A percentile compares a stretch with the other conserved stretches of the same genome.
These are phyloP conservation scores for Cyclura pinguis DNA, from an alignment of 2,797 vertebrate species.

Conservation along the genomic window DNA sequence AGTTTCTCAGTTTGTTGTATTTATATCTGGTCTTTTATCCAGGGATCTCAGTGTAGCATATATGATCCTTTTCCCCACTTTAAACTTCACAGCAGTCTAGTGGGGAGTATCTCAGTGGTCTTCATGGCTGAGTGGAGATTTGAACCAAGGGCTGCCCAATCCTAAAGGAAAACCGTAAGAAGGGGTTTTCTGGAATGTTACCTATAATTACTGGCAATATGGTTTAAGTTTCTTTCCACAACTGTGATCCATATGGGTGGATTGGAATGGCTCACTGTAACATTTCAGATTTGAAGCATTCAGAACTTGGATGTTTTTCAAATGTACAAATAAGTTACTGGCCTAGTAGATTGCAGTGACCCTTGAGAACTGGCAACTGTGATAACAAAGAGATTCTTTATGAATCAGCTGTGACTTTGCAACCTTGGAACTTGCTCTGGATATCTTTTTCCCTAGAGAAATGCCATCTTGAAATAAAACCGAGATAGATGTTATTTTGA, in stretches of 20 bases:
- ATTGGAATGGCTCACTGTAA: neutral
- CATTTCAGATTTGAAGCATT: slow-evolving; percentile 22
- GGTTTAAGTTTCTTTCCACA: too few relatives aligned
- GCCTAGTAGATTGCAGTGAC: neutral
- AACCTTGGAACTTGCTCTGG: neutral
- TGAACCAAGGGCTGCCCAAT: neutral
- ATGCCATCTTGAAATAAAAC: neutral
- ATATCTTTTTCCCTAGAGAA: neutral
- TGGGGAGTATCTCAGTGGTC: too few relatives aligned
- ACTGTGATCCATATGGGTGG: too few relatives aligned
- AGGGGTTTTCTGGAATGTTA: too few relatives aligned
- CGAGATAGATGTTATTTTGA: neutral
- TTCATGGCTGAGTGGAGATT: too few relatives aligned
- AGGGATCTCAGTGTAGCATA: too few relatives aligned
- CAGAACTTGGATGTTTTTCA: neutral
- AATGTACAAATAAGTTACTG: neutral
- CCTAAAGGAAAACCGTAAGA: too few relatives aligned
- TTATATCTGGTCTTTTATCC: too few relatives aligned
- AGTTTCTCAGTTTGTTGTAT: too few relatives aligned
- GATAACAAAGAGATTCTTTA: slow-evolving; percentile 13
- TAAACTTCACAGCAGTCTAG: too few relatives aligned
- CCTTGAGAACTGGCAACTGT: neutral
- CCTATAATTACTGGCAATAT: too few relatives aligned
- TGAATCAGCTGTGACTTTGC: neutral
- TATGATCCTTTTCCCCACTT: too few relatives aligned